A percentile compares a stretch with the other conserved stretches of the same genome.
Conservation (phyloP, 2,797 vertebrate genomes). For the Cossypha caffra region DNA sequence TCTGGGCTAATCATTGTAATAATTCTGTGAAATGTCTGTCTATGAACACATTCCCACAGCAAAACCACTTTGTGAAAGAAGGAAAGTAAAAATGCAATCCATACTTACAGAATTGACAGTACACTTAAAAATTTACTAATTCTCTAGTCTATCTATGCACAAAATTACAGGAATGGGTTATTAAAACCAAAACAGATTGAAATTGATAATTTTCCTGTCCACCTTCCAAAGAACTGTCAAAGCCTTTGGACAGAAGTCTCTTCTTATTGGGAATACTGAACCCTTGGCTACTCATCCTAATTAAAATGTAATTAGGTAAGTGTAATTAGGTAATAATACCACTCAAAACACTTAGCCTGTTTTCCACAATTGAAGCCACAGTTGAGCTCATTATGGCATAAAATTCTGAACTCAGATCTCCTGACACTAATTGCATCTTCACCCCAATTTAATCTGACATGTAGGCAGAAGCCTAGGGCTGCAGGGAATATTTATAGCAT, state of each 20-base stretch:
- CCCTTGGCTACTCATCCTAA: conserved; percentile 64
- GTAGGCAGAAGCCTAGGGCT: neutral
- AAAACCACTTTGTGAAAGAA: neutral
- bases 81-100: neutral
- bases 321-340: conserved; percentile 59
- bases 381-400: conserved; percentile 34
- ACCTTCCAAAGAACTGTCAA: conserved; percentile 50
- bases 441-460: conserved; percentile 16
- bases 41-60: neutral
- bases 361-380: conserved; percentile 44
- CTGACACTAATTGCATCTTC: conserved; percentile 45
- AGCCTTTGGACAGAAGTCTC: neutral
- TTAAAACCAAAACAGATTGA: neutral
- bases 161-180: neutral
- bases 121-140: neutral
- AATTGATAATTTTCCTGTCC: neutral
- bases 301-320: conserved; percentile 65
- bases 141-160: neutral
- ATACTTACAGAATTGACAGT: neutral
- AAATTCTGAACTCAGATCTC: conserved; percentile 49
- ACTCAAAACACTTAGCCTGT: conserved; percentile 47
- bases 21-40: conserved; percentile 20
- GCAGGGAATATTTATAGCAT: neutral
- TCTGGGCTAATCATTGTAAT: conserved; percentile 48
- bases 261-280: conserved; percentile 34